A percentile compares a stretch with the other conserved stretches of the same genome.
Conservation (phyloP, 2,797 vertebrate genomes). For the Lemur catta region DNA sequence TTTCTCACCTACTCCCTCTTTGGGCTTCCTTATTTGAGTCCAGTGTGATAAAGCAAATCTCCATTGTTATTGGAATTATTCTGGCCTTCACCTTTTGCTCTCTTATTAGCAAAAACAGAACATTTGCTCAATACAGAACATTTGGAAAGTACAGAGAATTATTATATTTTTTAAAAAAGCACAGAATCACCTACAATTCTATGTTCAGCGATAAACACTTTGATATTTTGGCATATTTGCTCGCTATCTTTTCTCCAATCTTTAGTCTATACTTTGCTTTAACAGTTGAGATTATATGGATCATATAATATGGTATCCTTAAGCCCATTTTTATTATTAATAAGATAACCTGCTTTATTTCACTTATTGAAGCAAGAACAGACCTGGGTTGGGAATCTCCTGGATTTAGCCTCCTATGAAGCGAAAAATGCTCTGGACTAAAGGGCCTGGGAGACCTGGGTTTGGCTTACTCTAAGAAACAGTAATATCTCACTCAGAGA, state of each 20-base stretch:
- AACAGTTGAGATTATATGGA: not conserved
- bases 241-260: not conserved
- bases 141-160: constrained; percentile 1
- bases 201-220: not conserved
- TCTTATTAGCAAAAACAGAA: not conserved
- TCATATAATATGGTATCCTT: not conserved
- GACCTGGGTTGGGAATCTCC: not conserved
- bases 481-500: not conserved
- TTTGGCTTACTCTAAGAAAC: not conserved
- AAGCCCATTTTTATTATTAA: not conserved
- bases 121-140: not conserved
- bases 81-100: not conserved
- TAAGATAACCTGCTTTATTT: not conserved
- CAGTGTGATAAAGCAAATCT: not conserved
- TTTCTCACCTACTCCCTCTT: not conserved
- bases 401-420: not conserved
- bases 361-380: not conserved
- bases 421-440: not conserved
- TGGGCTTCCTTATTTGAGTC: not conserved
- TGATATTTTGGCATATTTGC: not conserved
- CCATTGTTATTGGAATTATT: not conserved
- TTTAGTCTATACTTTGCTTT: not conserved
- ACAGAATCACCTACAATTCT: not conserved
- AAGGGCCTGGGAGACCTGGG: not conserved
- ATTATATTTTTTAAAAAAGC: no score